phyloP scores from a whole-genome alignment of 2,888 invertebrate genomes.

The Torymus tubicola region DNA sequence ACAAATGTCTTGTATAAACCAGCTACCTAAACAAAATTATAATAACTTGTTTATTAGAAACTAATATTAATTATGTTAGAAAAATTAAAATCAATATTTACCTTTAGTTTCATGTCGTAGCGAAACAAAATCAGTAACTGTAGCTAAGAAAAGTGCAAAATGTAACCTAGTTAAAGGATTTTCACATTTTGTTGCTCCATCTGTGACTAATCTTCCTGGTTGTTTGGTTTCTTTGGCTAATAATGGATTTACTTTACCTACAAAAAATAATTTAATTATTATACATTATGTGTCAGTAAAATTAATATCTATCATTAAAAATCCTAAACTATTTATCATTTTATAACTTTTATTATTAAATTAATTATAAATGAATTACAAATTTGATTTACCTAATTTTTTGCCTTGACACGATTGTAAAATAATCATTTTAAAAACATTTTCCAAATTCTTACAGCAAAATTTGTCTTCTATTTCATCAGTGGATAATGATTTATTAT shows the following conservation, averaged over 20 bases:
- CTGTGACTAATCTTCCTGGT: neutral
- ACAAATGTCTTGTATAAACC: slow-evolving; percentile 54
- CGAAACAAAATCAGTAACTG: slow-evolving; percentile 41
- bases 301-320: too few relatives aligned
- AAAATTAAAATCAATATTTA: slow-evolving; percentile 7
- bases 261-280: slow-evolving; percentile 3
- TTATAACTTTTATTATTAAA: too few relatives aligned
- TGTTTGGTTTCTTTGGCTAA: neutral
- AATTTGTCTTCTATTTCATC: slow-evolving; percentile 43
- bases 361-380: too few relatives aligned
- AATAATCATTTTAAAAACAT: slow-evolving; percentile 53
- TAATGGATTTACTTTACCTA: slow-evolving; percentile 4
- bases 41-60: neutral
- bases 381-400: slow-evolving; percentile 27
- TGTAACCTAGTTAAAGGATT: slow-evolving; percentile 16
- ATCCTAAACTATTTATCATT: too few relatives aligned
- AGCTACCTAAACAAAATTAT: slow-evolving; percentile 43
- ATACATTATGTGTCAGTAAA: too few relatives aligned
- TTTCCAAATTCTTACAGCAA: slow-evolving; percentile 44
- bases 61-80: neutral
- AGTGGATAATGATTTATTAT: slow-evolving; percentile 30
- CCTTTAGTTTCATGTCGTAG: slow-evolving; percentile 47
- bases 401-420: slow-evolving; percentile 53
- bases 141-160: slow-evolving; percentile 50
- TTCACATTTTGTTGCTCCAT: neutral